Evolutionary conservation across 2,113 vertebrate genomes (phyloP).

Genomic region (Mobula hypostoma): DNA sequence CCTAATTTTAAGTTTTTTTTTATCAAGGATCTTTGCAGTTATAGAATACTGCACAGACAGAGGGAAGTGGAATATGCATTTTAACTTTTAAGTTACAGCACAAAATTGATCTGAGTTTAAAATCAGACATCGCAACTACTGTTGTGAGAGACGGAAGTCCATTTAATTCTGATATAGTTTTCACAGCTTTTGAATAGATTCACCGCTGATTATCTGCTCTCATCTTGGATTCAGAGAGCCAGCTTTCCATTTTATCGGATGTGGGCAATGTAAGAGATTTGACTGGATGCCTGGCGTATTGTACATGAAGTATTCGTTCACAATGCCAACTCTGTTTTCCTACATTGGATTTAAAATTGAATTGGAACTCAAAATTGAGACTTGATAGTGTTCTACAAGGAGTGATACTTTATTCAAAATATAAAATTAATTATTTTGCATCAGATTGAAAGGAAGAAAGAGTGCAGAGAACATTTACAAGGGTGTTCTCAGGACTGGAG

Average conservation of each 20-base stretch:
- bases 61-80: neutral
- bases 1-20: neutral
- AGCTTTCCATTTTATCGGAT: neutral
- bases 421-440: neutral
- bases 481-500: too few species aligned
- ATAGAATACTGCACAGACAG: neutral
- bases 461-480: too few species aligned
- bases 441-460: too few species aligned
- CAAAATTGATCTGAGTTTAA: neutral
- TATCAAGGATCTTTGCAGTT: neutral
- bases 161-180: neutral
- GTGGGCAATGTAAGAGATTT: neutral
- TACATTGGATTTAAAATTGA: neutral
- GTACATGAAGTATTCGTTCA: neutral
- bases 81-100: neutral
- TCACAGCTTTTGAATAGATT: neutral
- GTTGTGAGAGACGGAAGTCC: neutral
- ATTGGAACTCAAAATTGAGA: neutral
- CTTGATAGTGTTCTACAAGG: neutral
- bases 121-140: neutral
- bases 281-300: too few species aligned
- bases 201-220: neutral
- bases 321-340: neutral
- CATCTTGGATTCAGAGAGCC: neutral
- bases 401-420: neutral